Evolutionary conservation across 37 sponge, comb jelly and placozoan genomes (phyloP).

Genomic region (Halichondria panicea): DNA sequence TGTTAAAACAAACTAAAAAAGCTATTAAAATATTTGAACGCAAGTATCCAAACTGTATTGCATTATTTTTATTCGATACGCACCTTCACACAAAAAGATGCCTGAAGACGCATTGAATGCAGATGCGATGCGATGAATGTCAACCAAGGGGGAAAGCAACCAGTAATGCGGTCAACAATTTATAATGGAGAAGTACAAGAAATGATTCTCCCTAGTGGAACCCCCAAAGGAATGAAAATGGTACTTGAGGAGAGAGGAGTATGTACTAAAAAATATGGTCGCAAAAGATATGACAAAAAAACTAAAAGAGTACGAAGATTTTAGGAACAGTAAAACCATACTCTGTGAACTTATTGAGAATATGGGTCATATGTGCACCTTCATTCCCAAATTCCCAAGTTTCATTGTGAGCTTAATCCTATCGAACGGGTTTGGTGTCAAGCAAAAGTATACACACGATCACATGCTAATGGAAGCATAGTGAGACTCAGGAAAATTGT

Average conservation of each 20-base stretch:
- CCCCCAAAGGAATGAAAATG: conserved; percentile 20
- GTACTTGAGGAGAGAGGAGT: conserved; percentile 35
- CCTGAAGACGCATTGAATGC: conserved; percentile 34
- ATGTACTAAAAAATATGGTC: conserved; percentile 2
- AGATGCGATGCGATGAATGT: conserved; percentile 45
- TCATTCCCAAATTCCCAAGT: conserved; percentile 51
- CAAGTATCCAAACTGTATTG: conserved; percentile 29
- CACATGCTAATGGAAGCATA: conserved; percentile 44
- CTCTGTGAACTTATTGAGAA: background rate
- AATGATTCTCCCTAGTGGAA: conserved; percentile 6
- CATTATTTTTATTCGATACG: conserved; percentile 44
- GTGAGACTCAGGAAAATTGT: conserved; percentile 34
- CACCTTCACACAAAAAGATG: conserved; percentile 20
- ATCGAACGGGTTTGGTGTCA: conserved; percentile 49
- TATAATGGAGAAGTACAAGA: conserved; percentile 17
- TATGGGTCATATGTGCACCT: conserved; percentile 24
- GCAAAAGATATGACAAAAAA: too few relatives aligned
- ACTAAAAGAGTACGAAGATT: too few relatives aligned
- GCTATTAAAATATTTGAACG: conserved; percentile 23
- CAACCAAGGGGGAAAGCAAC: conserved; percentile 41
- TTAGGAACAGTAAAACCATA: too few relatives aligned
- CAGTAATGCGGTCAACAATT: conserved; percentile 37
- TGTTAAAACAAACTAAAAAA: conserved; percentile 26
- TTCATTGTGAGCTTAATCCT: conserved; percentile 47
- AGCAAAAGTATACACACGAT: conserved; percentile 33